These are phyloP conservation scores for Cantharis rustica DNA, from an alignment of 2,888 invertebrate genomes.

Conservation along the genomic window DNA sequence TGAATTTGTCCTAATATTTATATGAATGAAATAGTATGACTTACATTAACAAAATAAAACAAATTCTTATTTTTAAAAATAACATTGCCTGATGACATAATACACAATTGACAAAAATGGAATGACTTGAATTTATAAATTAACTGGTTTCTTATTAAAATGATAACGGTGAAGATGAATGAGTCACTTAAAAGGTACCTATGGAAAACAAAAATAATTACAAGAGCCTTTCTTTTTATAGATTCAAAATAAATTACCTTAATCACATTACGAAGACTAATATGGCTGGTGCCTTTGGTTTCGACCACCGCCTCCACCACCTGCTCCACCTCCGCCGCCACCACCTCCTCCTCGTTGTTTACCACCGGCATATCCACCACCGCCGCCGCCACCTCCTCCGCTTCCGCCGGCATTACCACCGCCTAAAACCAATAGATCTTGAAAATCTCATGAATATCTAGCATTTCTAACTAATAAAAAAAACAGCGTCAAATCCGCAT, in stretches of 20 bases:
- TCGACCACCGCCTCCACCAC: slow-evolving; percentile 70
- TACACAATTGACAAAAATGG: slow-evolving; percentile 23
- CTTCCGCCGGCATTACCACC: slow-evolving; percentile 36
- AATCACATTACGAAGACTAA: slow-evolving; percentile 53
- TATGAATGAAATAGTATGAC: background rate
- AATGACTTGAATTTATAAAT: slow-evolving; percentile 24
- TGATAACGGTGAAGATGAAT: slow-evolving; percentile 8
- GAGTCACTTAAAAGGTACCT: background rate
- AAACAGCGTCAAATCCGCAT: slow-evolving; percentile 1
- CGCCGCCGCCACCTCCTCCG: slow-evolving; percentile 60
- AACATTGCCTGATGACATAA: background rate
- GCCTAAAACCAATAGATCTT: background rate
- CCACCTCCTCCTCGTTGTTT: slow-evolving; percentile 75
- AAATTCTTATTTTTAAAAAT: background rate
- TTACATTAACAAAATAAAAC: slow-evolving; percentile 1
- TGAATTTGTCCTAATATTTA: background rate
- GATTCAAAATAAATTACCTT: background rate
- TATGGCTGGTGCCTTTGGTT: slow-evolving; percentile 91
- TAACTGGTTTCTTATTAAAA: slow-evolving; percentile 13
- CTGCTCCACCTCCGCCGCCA: slow-evolving; percentile 66
- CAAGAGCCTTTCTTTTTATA: too few relatives aligned
- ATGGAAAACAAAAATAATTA: background rate
- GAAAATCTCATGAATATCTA: background rate
- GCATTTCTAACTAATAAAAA: background rate
- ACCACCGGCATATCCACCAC: slow-evolving; percentile 76